Evolutionary conservation across 2,113 vertebrate genomes (phyloP), one percentile per base, ranked within the genome.

Genomic region (Anas platyrhynchos): DNA sequence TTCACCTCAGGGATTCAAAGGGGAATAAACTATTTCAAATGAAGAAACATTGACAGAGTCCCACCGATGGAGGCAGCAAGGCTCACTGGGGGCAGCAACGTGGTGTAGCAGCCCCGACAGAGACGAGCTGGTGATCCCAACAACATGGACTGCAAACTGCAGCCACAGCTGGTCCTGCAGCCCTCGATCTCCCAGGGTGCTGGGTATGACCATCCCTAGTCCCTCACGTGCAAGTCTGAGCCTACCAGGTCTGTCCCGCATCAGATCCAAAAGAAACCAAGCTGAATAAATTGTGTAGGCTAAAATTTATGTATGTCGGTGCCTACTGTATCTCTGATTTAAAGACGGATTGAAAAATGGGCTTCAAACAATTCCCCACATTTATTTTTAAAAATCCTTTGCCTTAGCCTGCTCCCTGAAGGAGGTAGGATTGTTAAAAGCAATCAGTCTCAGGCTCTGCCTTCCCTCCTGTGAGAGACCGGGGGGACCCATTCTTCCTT

Each of bases 101-200:
- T 32, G 34, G 20, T 12, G 21, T 13, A 65, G 22, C 12, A 13
- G 27, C 7, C 7, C 21, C 22, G 0, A 0, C 38, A 16, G 12
- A 6, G n/a, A 10, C 46, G 38, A 16, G 31, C 4, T 0, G 4
- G 36, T 6, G 13, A 27, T 31, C 15, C 16, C 6, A 23, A 16
- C 7, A 14, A 23, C 20, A 36, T 13, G 43, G 8, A 18, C 12
- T 7, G 55, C 54, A 32, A 23, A 48, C 1, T 1, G 26, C 11
- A 50, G 6, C 21, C 56, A 22, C 25, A 0, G 2, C 25, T 20
- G 43, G 34, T 8, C 9, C 26, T n/a, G 46, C 36, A 4, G 5
- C 5, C 5, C 18, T 16, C 32, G 11, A 50, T 20, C 43, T n/a
- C 36, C 2, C 0, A 38, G 38, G 0, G 2, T 16, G 11, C 4